Evolutionary conservation across 2,113 vertebrate species (phyloP).

Genomic region (Hyperopisus bebe): DNA sequence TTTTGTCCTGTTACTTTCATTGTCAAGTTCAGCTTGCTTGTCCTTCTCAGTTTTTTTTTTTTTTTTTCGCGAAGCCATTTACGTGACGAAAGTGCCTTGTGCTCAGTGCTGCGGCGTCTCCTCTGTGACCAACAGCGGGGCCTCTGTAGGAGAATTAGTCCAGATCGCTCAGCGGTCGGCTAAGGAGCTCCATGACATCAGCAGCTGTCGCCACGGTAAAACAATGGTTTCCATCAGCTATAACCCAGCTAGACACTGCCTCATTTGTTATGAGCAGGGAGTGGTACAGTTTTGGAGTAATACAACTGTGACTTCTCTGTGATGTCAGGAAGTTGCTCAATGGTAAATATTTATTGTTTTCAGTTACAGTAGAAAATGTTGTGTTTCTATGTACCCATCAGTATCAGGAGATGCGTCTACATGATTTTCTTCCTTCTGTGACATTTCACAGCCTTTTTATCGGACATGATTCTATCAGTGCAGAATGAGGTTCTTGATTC

Average conservation of each 20-base stretch:
- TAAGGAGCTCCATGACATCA: constrained; percentile 29
- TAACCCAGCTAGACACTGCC: background rate
- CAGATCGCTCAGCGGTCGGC: constrained; percentile 43
- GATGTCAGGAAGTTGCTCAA: background rate
- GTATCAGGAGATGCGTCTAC: background rate
- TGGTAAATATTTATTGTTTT: background rate
- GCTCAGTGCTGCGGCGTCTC: constrained; percentile 42
- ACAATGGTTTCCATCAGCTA: background rate
- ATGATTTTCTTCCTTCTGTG: background rate
- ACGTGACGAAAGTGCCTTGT: constrained; percentile 37
- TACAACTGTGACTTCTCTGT: background rate
- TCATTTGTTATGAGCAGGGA: background rate
- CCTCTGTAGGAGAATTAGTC: constrained; percentile 60
- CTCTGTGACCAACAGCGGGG: constrained; percentile 55
- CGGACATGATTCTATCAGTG: background rate
- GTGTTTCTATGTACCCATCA: background rate
- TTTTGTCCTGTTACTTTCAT: background rate
- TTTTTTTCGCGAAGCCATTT: constrained; percentile 36
- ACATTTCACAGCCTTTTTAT: background rate
- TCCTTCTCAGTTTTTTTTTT: constrained; percentile 17
- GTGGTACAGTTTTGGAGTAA: background rate
- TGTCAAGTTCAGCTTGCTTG: background rate
- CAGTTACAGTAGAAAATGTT: background rate
- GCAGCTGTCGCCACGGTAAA: constrained; percentile 45
- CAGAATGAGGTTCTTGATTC: background rate